Base-by-base conservation (phyloP, 92 coral and sea anemone genomes). In the Actinernus sp. region DNA sequence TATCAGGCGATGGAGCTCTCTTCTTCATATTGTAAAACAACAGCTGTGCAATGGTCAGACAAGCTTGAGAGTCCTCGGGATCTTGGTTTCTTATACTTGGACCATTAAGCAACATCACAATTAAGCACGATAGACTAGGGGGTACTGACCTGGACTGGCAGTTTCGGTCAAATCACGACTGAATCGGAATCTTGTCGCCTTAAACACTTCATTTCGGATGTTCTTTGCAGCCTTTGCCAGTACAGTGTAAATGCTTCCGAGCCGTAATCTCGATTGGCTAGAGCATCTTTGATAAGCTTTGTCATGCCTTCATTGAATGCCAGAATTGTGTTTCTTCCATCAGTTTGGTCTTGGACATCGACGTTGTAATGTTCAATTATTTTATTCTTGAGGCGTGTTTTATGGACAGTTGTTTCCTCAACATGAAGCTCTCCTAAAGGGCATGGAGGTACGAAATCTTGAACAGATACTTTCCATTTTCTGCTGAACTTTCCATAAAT, bases 231-330 rank as follows among this genome's bases (percentile, higher is more conserved):
- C 51, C 26, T 47, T 58, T 33, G 63, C 78, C 29, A 69, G 59
- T 9, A 16, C 41, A 13, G 61, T 18, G 4, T n/a, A 12, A 71
- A 56, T 56, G 79, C 66, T 46, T 79, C 65, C n/a, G 48, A 26
- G 29, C 20, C 5, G 46, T 29, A 54, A 31, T 68, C 75, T 12
- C 73, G 32, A 40, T 25, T 63, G 2, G 16, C 40, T 20, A 74
- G 32, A 31, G 65, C 56, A 24, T 63, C 82, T 40, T 77, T 68
- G 17, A 73, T 12, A 40, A 81, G 57, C 32, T 7, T 31, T 39
- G 34, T 37, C 51, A 73, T 63, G 30, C 88, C 88, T 45, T 73
- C 55, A 36, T 64, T 81, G 34, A 81, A 81, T 6, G 65, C 74
- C 18, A 81, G 58, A 26, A 81, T 69, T n/a, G 64, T 73, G 50